Base-by-base conservation (phyloP, 2,888 invertebrate genomes). In the Plebejus anna region DNA sequence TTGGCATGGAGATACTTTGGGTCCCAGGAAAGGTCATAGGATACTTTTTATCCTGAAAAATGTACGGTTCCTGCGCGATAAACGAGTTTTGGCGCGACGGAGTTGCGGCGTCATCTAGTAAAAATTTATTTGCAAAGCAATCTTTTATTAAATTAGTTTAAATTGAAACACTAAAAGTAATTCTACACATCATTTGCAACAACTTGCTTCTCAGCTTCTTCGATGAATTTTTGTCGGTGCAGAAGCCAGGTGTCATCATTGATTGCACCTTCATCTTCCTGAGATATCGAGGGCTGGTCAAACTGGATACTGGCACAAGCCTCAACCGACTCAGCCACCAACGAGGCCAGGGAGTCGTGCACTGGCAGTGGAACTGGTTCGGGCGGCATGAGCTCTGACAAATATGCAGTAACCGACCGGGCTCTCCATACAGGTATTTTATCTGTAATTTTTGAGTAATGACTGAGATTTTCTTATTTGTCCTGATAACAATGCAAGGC, bases 301-400 rank as follows among this genome's bases (percentile, higher is more conserved):
- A 95, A 95, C 71, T 89, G 90, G 75, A 94, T 66, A 16, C 66
- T 66, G 5, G 66, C 13, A 66, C 66, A 66, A 4, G 84, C 94
- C 16, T 83, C 86, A 51, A 89, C 78, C 78, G 89, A 90, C 80
- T 87, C 89, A 71, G 88, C 87, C 0, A 89, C 87, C 28, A 95
- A 84, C 0, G 95, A 95, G 6, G 95, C 94, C 76, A 94, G 80
- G 0, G 96, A 96, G 84, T 96, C 96, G 77, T 95, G 94, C 4
- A 96, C 91, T 0, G 96, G 95, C 66, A 96, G 84, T 0, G 96
- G 95, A 0, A 95, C 92, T 0, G 97, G 96, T 81, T 96, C 96
- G 0, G 96, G 95, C 0, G 97, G 97, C 75, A 97, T 85, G 79
- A 96, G 91, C 75, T 97, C 96, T 2, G 95, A 94, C 89, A 96